A percentile compares a stretch with the other conserved stretches of the same genome.
Conservation (phyloP, 2,113 vertebrate species). For the Canis aureus region DNA sequence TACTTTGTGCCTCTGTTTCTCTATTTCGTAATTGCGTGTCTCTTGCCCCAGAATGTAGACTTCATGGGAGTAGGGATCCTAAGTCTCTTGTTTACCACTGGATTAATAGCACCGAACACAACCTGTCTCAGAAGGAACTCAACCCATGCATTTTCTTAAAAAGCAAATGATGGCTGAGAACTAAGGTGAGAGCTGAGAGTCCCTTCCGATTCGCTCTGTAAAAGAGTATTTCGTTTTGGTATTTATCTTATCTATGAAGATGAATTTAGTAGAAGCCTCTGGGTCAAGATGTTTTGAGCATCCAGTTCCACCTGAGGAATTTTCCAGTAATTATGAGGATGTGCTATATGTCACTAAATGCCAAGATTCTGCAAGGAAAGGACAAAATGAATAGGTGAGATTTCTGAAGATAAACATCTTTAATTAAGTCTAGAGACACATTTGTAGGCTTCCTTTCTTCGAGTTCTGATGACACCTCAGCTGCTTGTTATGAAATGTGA, state of each 20-base stretch:
- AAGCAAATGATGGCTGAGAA: not conserved
- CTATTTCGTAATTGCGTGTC: not conserved
- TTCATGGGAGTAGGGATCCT: not conserved
- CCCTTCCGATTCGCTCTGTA: not conserved
- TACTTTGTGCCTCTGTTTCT: not conserved
- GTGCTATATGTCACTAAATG: not conserved
- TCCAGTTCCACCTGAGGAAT: not conserved
- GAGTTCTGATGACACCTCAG: not conserved
- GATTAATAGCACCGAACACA: not conserved
- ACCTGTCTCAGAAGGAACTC: not conserved
- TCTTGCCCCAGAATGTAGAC: not conserved
- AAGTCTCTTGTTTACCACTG: not conserved
- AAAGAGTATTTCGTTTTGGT: not conserved
- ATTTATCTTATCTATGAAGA: constrained; percentile 8
- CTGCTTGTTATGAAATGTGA: not conserved
- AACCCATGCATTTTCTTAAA: not conserved
- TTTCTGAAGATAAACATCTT: not conserved
- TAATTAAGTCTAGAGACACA: not conserved
- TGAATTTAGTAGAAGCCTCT: constrained; percentile 38
- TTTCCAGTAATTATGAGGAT: not conserved
- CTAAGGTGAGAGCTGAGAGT: not conserved
- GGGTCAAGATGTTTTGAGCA: not conserved
- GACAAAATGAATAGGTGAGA: not conserved
- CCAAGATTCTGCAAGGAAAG: not conserved
- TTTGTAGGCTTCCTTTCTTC: not conserved